A percentile compares a stretch with the other conserved stretches of the same genome.
Evolutionary conservation across 2,797 vertebrate genomes (phyloP).

Genomic region (Cossypha niveicapilla): DNA sequence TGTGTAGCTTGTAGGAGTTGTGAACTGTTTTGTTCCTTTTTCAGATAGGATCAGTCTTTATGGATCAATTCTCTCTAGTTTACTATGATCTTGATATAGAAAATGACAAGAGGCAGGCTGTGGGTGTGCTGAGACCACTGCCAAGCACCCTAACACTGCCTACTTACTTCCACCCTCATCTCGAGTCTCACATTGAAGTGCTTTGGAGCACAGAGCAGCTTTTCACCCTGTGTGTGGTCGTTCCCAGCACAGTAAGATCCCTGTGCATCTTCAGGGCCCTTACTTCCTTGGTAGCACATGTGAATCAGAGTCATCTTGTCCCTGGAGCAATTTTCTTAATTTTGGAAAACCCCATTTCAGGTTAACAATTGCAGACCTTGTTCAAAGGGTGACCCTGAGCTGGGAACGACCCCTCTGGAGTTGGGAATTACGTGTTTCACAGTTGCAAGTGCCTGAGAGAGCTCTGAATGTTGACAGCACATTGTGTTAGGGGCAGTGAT

Average conservation of each 20-base stretch:
- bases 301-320: background rate
- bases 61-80: background rate
- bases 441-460: background rate
- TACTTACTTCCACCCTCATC: background rate
- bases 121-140: background rate
- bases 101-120: background rate
- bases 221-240: background rate
- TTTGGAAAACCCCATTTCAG: background rate
- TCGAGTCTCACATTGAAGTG: background rate
- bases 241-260: background rate
- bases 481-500: background rate
- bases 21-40: background rate
- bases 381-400: background rate
- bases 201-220: background rate
- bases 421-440: background rate
- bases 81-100: background rate
- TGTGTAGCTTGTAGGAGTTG: background rate
- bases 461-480: background rate
- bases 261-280: background rate
- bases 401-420: background rate
- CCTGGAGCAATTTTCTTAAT: background rate
- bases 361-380: background rate
- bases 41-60: background rate
- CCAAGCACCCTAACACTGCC: background rate
- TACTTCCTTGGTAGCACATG: background rate